phyloP scores from a whole-genome alignment of 2,113 vertebrate species.

The Fukomys damarensis region DNA sequence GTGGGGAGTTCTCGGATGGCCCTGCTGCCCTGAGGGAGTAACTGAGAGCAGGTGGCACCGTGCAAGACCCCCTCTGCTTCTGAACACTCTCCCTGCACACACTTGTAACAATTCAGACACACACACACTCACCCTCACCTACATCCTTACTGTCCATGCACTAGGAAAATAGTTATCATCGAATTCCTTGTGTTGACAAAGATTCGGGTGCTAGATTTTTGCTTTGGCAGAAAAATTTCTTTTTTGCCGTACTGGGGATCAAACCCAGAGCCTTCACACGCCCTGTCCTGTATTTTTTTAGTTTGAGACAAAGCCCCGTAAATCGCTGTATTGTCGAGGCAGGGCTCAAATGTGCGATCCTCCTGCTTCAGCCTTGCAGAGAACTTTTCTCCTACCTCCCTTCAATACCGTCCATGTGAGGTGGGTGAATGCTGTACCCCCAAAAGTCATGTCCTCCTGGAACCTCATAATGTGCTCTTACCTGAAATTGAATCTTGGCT shows the following conservation, averaged over 20 bases:
- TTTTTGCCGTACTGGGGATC: not conserved
- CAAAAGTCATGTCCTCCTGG: too few relatives aligned
- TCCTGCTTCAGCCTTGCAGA: not conserved
- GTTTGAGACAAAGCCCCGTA: not conserved
- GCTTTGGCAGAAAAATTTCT: not conserved
- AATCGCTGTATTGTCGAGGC: not conserved
- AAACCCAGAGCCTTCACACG: not conserved
- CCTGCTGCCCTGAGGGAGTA: accelerated
- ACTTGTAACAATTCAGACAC: accelerated
- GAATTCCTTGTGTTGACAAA: not conserved
- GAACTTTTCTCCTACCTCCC: not conserved
- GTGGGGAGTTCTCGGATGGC: accelerated
- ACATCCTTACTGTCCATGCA: not conserved
- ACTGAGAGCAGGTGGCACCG: accelerated
- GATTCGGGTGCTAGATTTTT: not conserved
- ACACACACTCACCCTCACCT: not conserved
- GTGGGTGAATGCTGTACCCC: not conserved
- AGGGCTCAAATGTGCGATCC: not conserved
- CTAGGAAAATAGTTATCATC: not conserved
- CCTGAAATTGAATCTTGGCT: not conserved
- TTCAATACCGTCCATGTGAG: too few relatives aligned
- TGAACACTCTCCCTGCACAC: too few relatives aligned
- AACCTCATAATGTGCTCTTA: not conserved
- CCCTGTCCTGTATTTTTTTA: not conserved
- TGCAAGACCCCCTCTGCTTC: accelerated